Evolutionary conservation across 2,113 vertebrate genomes (phyloP), one percentile per base, ranked within the genome.

Genomic region (Podarcis muralis): DNA sequence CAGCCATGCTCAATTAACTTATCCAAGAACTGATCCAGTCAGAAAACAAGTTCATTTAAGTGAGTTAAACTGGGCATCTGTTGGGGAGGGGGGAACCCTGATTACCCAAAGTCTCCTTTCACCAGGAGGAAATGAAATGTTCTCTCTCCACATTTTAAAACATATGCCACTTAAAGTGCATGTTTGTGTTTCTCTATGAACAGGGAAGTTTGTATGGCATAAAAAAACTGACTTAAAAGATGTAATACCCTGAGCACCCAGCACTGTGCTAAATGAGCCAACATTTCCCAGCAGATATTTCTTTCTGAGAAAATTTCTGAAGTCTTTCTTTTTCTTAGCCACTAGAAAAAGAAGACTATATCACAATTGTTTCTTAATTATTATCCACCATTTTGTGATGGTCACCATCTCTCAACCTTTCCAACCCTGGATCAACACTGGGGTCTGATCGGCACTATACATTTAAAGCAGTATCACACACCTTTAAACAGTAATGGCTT

Each of bases 1-100:
- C 96, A 97, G 94, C 94, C 92, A 97, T 93, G 97, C 96, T 97
- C 97, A 97, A 97, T 97, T 97, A 98, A 97, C 93, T 97, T 93
- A 95, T 94, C 92, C 95, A 97, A 94, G 91, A 97, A 96, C 87
- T 88, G 94, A 96, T 95, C 95, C 96, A 95, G 96, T 96, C 96
- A 95, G 93, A 96, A 96, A 96, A 68, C 30, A 89, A 96, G 96
- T 93, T 96, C 95, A 97, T 96, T 94, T 96, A 96, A 97, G 94
- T 96, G 96, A 97, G 96, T 96, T 95, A 96, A 97, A 96, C 94
- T 92, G 93, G 96, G 95, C 96, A 97, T 96, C 96, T 96, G 95
- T 94, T 95, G 95, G 86, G 91, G 40, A 37, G 15, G 20, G 16
- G 92, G 95, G 92, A 77, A 59, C 40, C 89, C 88, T 95, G 79